Base-by-base conservation (phyloP, 2,797 vertebrate genomes). In the Sebastes flavidus region DNA sequence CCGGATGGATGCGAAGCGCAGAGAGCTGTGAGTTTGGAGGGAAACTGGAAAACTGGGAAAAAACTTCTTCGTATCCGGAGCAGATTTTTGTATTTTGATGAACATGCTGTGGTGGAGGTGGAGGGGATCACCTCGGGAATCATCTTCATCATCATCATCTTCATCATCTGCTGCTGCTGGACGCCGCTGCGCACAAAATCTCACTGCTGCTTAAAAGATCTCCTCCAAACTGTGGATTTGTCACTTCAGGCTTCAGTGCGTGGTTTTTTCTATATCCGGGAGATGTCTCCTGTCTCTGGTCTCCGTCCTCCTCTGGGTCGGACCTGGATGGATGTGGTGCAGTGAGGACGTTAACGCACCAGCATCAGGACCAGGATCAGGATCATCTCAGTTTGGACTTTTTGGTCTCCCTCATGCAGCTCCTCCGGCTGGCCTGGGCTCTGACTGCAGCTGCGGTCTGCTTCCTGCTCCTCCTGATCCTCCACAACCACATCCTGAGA, bases 401-500 rank as follows among this genome's bases (percentile, higher is more conserved):
- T 81, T 62, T 90, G 72, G 70, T 69, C 94, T 90, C 75, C 78
- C 81, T 84, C 85, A 99, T 99, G 98, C 97, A 97, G 97, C 96
- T 96, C 92, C 96, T 95, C 92, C 97, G 97, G 91, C 96, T 96
- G 89, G 95, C 96, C 94, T 97, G 97, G 96, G 97, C 96, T 94
- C 92, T 98, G 94, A 95, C 96, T 70, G 97, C 96, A 92, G 96
- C 97, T 90, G 97, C 96, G 82, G 92, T 97, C 94, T 97, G 96
- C 95, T 96, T 97, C 94, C 95, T 97, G 90, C 95, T 99, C 22
- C 93, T 99, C 52, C 95, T 97, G 87, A 84, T 97, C 84, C 93
- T 98, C 91, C 97, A 98, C 95, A 94, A 95, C 87, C 96, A 97
- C 88, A 92, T 97, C 92, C 95, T 97, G 68, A 94, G 95, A 92